Base-by-base conservation (phyloP, 2,888 invertebrate genomes). In the Ethmia dodecea region DNA sequence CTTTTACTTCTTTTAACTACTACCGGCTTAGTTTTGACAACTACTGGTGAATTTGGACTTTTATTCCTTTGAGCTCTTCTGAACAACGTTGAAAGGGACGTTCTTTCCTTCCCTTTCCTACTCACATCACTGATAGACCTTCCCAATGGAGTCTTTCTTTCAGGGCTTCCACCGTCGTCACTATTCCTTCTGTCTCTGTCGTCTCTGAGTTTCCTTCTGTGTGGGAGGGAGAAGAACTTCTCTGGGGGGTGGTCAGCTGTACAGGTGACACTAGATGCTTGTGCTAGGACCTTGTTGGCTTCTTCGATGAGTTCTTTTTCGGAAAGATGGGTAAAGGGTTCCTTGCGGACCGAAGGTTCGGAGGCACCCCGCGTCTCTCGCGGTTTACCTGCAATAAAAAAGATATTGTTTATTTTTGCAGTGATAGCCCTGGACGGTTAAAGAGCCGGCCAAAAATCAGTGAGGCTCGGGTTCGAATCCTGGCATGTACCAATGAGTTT, bases 251-350 rank as follows among this genome's bases (percentile, higher is more conserved):
- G 71, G 40, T 88, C 88, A 10, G 89, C 87, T 26, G 87, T 89
- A 65, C 93, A 94, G 37, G 89, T 90, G 44, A 94, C 88, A 58
- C 90, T 90, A 49, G 91, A 90, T 1, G 91, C 94, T 69, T 94
- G 93, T 13, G 91, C 89, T 32, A 93, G 78, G 18, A 94, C 93
- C 58, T 89, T 87, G 43, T 92, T 93, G 16, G 93, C 93, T 83
- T 94, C 94, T 59, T 92, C 88, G 30, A 92, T 91, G 30, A 94
- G 87, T 62, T 92, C 90, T 60, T 91, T 88, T 60, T 92, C 91
- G 37, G 93, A 91, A 24, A 91, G 83, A 57, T 91, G 90, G 31
- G 90, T 89, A 49, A 93, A 91, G 42, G 92, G 89, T 53, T 86
- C 84, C 47, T 77, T 83, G 52, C 86, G 69, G 28, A 77, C 56